These are phyloP conservation scores for Oreochromis mossambicus DNA, from an alignment of 2,797 vertebrate species.

Conservation along the genomic window DNA sequence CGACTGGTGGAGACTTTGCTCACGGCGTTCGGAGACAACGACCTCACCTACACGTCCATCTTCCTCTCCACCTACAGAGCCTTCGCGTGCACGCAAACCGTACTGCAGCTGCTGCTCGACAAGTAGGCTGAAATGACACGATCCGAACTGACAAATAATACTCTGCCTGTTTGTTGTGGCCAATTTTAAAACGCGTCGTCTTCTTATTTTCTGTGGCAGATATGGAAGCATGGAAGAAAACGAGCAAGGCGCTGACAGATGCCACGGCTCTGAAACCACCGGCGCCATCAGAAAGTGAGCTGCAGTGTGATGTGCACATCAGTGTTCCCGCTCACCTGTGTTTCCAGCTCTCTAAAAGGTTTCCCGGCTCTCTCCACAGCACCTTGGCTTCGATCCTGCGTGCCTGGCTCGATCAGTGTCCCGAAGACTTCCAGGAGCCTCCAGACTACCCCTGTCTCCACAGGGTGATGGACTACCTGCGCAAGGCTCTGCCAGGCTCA, in stretches of 20 bases:
- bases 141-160: not conserved
- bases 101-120: constrained; percentile 87
- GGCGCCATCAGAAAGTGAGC: constrained; percentile 78
- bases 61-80: constrained; percentile 93
- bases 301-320: not conserved
- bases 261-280: constrained; percentile 58
- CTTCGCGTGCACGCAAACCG: constrained; percentile 85
- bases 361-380: constrained; percentile 55
- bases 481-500: constrained; percentile 80
- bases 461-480: constrained; percentile 84
- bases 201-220: constrained; percentile 40
- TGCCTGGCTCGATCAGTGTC: constrained; percentile 93
- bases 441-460: constrained; percentile 82
- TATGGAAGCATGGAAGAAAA: constrained; percentile 72
- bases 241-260: constrained; percentile 15
- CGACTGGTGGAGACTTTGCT: constrained; percentile 93
- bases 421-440: constrained; percentile 91
- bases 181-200: not conserved
- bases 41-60: constrained; percentile 94
- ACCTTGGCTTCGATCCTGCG: constrained; percentile 87
- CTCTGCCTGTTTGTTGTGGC: accelerated
- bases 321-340: not conserved
- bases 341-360: not conserved
- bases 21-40: constrained; percentile 91
- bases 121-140: constrained; percentile 63